Evolutionary conservation across 1,140 invertebrate species (phyloP), one percentile per base, ranked within the genome.

Genomic region (Diploscapter pachys): DNA sequence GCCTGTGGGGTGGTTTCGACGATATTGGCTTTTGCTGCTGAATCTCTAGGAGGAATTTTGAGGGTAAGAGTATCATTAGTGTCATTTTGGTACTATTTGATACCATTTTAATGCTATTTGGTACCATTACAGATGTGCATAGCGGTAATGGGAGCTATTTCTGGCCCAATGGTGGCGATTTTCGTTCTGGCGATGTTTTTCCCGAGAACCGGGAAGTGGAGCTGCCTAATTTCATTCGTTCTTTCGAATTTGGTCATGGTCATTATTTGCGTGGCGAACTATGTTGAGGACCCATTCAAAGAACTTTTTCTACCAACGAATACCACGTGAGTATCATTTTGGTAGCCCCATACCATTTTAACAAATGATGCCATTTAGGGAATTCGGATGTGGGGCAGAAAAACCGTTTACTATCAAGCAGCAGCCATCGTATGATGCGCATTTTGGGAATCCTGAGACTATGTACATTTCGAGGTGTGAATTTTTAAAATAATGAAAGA

Each of bases 31-130:
- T 79, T 79, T 68, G 62, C 77, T 8, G 78, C 78, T n/a, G 78
- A 78, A 74, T 73, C 69, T 51, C 75, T 79, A 49, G 78, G 78
- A 53, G 78, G 78, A 53, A 79, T 80, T 57, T 66, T 77, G n/a
- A 69, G 76, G 49, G 67, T 69, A 48, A 69, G 67, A 13, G 48
- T 13, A 31, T 31, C 31, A 31, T 31, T 31, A 31, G 31, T 31
- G 31, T 31, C 31, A 31, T 31, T 31, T 31, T 31, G 31, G 31
- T 31, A 31, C 31, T 31, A 31, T 31, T 31, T 31, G 31, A 31
- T 31, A 31, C 31, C 13, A 11, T 59, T 59, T 59, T 11, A 11
- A 59, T 59, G 11, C 13, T 59, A 31, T 31, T 31, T 31, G 31
- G 31, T 31, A 1, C 31, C 31, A 31, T 31, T 1, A 31, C 65